These are phyloP conservation scores for Rhinichthys klamathensis DNA, from an alignment of 2,113 vertebrate genomes.

Conservation along the genomic window DNA sequence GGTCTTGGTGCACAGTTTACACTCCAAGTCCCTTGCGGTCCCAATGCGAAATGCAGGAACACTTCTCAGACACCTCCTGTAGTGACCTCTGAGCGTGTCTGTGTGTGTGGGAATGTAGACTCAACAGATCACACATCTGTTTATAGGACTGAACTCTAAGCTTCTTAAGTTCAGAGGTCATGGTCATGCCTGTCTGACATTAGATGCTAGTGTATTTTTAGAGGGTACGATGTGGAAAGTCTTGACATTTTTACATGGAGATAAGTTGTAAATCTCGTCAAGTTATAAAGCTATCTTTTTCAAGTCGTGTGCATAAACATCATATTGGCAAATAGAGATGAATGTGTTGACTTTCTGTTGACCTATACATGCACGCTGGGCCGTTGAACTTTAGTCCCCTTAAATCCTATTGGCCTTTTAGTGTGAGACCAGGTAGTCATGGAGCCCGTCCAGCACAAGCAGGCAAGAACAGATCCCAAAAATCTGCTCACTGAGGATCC, in stretches of 20 bases:
- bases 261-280: not conserved
- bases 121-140: conserved; percentile 34
- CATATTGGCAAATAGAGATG: not conserved
- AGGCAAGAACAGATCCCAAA: conserved; percentile 12
- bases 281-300: not conserved
- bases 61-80: not conserved
- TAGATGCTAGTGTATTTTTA: not conserved
- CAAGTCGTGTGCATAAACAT: not conserved
- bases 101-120: conserved; percentile 1
- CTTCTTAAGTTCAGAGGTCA: conserved; percentile 22
- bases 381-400: conserved; percentile 28
- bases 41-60: not conserved
- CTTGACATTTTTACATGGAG: conserved; percentile 7
- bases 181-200: conserved; percentile 37
- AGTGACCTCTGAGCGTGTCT: not conserved
- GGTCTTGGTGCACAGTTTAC: not conserved
- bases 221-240: not conserved
- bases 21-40: not conserved
- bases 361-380: conserved; percentile 12
- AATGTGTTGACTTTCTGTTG: conserved; percentile 8
- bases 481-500: conserved; percentile 26
- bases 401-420: conserved; percentile 39
- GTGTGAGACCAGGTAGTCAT: not conserved
- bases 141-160: conserved; percentile 13
- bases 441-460: not conserved